These are phyloP conservation scores for Peromyscus nudipes DNA, from an alignment of 2,797 vertebrate species.

Conservation along the genomic window DNA sequence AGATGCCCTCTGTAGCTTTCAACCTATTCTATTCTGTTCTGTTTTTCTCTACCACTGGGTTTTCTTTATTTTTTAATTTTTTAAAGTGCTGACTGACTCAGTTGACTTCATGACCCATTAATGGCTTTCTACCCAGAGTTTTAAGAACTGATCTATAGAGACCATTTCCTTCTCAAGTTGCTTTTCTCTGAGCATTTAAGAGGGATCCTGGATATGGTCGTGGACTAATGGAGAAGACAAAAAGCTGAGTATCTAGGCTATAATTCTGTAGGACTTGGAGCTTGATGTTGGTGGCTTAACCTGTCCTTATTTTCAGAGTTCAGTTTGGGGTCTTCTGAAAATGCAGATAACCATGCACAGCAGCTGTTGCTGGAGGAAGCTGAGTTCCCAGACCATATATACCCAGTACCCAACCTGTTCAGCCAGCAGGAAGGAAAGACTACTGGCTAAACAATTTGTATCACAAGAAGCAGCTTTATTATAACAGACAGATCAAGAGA, in stretches of 20 bases:
- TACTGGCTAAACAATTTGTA: not conserved
- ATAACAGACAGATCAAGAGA: not conserved
- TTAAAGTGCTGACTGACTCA: not conserved
- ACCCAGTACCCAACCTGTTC: not conserved
- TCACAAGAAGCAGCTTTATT: not conserved
- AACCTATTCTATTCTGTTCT: not conserved
- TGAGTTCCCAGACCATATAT: not conserved
- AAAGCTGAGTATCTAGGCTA: not conserved
- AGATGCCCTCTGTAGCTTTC: not conserved
- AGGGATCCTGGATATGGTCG: not conserved
- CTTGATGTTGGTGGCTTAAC: not conserved
- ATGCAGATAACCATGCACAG: not conserved
- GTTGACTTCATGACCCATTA: constrained; percentile 24
- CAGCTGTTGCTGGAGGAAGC: not conserved
- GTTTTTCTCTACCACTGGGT: not conserved
- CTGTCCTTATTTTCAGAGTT: not conserved
- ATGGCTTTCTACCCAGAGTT: not conserved
- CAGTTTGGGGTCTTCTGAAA: not conserved
- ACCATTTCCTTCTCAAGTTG: not conserved
- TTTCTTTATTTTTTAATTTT: not conserved
- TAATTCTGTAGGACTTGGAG: not conserved
- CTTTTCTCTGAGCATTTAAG: constrained; percentile 10
- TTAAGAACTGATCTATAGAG: constrained; percentile 44
- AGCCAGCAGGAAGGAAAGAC: not conserved
- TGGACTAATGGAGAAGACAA: not conserved